These are phyloP conservation scores for Osmerus eperlanus DNA, from an alignment of 2,113 vertebrate species.

Conservation along the genomic window DNA sequence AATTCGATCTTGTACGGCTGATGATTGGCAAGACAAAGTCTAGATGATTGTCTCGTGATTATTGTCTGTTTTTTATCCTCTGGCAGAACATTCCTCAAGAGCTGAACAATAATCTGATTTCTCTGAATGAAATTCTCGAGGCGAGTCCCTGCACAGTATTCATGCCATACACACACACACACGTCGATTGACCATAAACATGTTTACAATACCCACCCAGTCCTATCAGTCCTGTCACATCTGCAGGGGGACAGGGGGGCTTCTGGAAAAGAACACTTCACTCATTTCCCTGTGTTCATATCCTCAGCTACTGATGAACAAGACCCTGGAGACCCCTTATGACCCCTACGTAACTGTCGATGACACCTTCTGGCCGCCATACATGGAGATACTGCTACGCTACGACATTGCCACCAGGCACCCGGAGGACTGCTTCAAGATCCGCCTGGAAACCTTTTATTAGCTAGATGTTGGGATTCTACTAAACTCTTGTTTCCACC, in stretches of 20 bases:
- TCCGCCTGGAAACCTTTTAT: conserved; percentile 80
- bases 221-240: no score
- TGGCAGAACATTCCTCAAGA: conserved; percentile 41
- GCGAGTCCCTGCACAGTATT: conserved; percentile 41
- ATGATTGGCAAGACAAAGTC: neutral
- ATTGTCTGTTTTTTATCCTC: conserved; percentile 8
- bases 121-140: conserved; percentile 73
- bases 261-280: no score
- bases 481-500: neutral
- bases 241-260: no score
- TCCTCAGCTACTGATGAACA: conserved; percentile 80
- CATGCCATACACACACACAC: no score
- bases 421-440: conserved; percentile 78
- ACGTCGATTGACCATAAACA: no score
- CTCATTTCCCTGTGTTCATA: neutral
- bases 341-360: conserved; percentile 81
- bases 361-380: conserved; percentile 87
- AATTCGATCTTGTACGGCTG: no score
- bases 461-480: conserved; percentile 45
- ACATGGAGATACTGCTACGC: conserved; percentile 87
- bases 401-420: conserved; percentile 81
- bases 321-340: conserved; percentile 77
- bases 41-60: neutral
- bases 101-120: conserved; percentile 52
- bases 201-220: no score